Conservation (phyloP, 2,888 invertebrate genomes). For the Drosophila longiperda region DNA sequence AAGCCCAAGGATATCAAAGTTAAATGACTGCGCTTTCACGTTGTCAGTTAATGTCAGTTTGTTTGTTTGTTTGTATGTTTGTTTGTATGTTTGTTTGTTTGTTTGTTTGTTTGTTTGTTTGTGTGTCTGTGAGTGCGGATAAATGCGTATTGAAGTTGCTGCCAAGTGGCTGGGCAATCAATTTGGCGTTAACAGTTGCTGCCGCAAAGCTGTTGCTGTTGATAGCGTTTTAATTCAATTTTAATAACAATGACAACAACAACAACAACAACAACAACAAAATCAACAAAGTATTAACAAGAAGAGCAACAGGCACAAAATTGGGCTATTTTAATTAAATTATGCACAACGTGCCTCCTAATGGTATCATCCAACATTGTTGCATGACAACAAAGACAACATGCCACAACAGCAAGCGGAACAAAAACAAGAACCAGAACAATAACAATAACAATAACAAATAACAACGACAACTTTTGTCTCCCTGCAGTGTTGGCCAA, state of each 20-base stretch:
- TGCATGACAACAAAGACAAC: conserved; percentile 19
- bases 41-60: conserved; percentile 4
- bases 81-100: not conserved
- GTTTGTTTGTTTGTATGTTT: not conserved
- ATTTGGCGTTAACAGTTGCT: conserved; percentile 43
- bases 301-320: conserved; percentile 3
- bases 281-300: conserved; percentile 8
- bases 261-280: conserved; percentile 6
- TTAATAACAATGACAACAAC: conserved; percentile 47
- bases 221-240: conserved; percentile 62
- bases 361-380: conserved; percentile 51
- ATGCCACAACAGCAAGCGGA: conserved; percentile 2
- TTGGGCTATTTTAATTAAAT: conserved; percentile 48
- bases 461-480: conserved; percentile 4
- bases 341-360: conserved; percentile 42
- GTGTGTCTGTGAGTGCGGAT: not conserved
- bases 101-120: not conserved
- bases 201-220: conserved; percentile 51
- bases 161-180: conserved; percentile 43
- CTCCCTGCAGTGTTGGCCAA: conserved; percentile 1
- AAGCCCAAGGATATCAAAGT: conserved; percentile 48
- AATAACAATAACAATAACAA: conserved; percentile 9
- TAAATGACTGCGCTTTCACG: conserved; percentile 37
- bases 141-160: conserved; percentile 11
- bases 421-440: not conserved